These are phyloP conservation scores for Didymodactylos carnosus DNA, from an alignment of 2,888 invertebrate genomes.

Conservation along the genomic window DNA sequence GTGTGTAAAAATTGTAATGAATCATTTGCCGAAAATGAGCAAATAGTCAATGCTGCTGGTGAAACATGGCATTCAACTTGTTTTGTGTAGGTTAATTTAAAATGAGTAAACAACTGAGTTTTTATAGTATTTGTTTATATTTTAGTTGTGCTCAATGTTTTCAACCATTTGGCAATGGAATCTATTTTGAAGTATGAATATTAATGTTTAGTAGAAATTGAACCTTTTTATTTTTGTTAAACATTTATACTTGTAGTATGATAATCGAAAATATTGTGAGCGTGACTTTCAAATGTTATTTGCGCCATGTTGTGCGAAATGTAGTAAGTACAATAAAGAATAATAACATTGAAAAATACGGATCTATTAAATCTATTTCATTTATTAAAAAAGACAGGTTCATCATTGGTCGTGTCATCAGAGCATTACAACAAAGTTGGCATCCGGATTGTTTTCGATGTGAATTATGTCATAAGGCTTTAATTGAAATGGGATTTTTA, in stretches of 20 bases:
- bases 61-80: conserved; percentile 96
- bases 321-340: conserved; percentile 65
- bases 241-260: conserved; percentile 43
- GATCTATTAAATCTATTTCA: not conserved
- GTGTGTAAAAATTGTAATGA: conserved; percentile 76
- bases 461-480: conserved; percentile 66
- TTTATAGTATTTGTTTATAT: conserved; percentile 17
- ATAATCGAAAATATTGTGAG: conserved; percentile 94
- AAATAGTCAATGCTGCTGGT: conserved; percentile 93
- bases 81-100: conserved; percentile 58
- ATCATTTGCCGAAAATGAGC: conserved; percentile 83
- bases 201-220: not conserved
- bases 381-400: conserved; percentile 58
- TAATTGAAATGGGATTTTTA: conserved; percentile 91
- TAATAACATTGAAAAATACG: conserved; percentile 24
- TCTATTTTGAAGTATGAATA: conserved; percentile 61
- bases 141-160: conserved; percentile 87
- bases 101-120: too few species aligned
- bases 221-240: not conserved
- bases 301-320: conserved; percentile 62
- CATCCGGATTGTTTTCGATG: conserved; percentile 94
- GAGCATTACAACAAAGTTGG: conserved; percentile 98
- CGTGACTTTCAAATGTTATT: conserved; percentile 92
- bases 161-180: conserved; percentile 82
- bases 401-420: conserved; percentile 92